phyloP scores from a whole-genome alignment of 2,113 vertebrate genomes.

The Steatornis caripensis region DNA sequence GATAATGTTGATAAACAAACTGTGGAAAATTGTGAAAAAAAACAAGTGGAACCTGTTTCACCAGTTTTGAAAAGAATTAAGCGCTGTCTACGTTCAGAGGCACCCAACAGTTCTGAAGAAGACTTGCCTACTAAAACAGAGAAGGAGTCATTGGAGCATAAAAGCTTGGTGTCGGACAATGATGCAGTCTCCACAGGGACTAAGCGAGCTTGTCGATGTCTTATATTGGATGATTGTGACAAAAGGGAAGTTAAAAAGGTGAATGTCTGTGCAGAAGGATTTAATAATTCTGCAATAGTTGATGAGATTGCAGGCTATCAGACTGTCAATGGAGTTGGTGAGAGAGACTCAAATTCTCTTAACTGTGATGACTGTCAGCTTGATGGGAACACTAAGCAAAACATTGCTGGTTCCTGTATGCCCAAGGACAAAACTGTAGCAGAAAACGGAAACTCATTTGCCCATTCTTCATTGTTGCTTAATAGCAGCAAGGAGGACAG shows the following conservation, averaged over 20 bases:
- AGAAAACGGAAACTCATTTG: constrained; percentile 75
- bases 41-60: constrained; percentile 73
- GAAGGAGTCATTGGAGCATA: constrained; percentile 75
- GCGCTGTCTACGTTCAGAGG: constrained; percentile 86
- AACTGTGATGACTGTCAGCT: constrained; percentile 78
- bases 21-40: constrained; percentile 84
- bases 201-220: constrained; percentile 79
- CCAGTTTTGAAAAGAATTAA: constrained; percentile 90
- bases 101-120: constrained; percentile 83
- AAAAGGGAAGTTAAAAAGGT: constrained; percentile 84
- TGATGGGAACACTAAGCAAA: constrained; percentile 70
- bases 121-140: constrained; percentile 75
- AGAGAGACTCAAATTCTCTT: constrained; percentile 77
- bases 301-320: constrained; percentile 76
- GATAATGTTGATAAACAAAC: constrained; percentile 82
- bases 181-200: constrained; percentile 77
- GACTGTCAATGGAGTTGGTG: constrained; percentile 87
- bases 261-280: constrained; percentile 73
- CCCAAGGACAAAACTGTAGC: constrained; percentile 78
- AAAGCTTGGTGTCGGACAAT: constrained; percentile 77
- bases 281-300: constrained; percentile 67
- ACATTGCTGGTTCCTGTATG: constrained; percentile 63
- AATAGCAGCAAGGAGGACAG: constrained; percentile 83
- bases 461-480: constrained; percentile 74
- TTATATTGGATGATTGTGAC: constrained; percentile 82